phyloP scores from a whole-genome alignment of 2,113 vertebrate genomes.

The Strix uralensis region DNA sequence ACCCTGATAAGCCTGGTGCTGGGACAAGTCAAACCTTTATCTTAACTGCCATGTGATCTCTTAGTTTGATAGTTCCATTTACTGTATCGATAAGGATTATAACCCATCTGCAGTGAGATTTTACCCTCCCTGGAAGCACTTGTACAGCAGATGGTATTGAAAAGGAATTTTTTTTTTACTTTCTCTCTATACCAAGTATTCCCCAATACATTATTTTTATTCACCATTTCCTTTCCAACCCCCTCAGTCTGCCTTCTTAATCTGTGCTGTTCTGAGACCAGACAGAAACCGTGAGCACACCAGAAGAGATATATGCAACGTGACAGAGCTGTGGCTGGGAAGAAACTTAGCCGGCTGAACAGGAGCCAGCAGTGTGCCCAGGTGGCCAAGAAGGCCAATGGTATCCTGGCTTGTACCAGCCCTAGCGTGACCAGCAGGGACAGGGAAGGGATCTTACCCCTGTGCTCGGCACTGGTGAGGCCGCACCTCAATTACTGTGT shows the following conservation, averaged over 20 bases:
- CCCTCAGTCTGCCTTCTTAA: neutral
- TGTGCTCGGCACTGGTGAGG: too few relatives aligned
- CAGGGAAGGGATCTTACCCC: too few relatives aligned
- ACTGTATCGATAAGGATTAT: constrained; percentile 68
- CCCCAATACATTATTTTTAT: constrained; percentile 1
- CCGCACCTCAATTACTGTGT: too few relatives aligned
- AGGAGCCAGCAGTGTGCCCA: too few relatives aligned
- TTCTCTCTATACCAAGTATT: neutral
- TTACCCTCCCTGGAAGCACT: constrained; percentile 37
- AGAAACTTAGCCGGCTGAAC: too few relatives aligned
- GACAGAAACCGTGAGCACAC: neutral
- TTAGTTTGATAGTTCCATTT: constrained; percentile 71
- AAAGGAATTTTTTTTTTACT: constrained; percentile 5
- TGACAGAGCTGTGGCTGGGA: neutral
- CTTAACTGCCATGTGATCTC: constrained; percentile 75
- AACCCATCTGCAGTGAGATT: constrained; percentile 32
- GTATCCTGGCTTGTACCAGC: too few relatives aligned
- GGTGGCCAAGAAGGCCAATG: too few relatives aligned
- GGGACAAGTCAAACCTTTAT: constrained; percentile 74
- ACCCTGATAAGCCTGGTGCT: constrained; percentile 70
- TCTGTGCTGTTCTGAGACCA: neutral
- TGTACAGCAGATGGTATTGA: neutral
- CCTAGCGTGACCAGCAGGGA: too few relatives aligned
- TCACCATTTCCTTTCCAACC: neutral
- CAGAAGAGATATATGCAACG: neutral